Base-by-base conservation (phyloP, 2,797 vertebrate species). In the Anabacerthia variegaticeps region DNA sequence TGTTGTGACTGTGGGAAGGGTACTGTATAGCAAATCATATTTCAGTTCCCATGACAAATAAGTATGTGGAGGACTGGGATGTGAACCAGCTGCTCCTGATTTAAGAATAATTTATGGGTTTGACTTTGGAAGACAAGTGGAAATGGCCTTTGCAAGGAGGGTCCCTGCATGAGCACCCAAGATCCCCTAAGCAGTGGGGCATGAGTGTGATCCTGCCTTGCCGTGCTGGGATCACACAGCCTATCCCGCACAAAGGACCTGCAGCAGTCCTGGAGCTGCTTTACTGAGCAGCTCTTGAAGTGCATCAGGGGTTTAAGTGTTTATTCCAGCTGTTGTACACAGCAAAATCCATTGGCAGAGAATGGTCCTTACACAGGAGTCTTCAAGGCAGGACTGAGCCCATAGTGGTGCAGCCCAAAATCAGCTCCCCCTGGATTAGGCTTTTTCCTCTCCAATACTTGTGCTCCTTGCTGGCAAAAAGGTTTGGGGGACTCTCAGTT, bases 71-170 rank as follows among this genome's bases (percentile, higher is more conserved):
- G 59, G 72, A 75, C 32, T 37, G 51, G 66, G 82, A 89, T 69
- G 82, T 61, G 73, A 87, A 92, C 48, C 89, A 37, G 51, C 89
- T 95, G 89, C 88, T 93, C 82, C 89, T 75, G 82, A 61, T 93
- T 92, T 72, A 86, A 84, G 55, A 41, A 39, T 89, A 88, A 96
- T 95, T 91, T 93, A 89, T 81, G 85, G 41, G 2, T 65, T 93
- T 74, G 72, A 62, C 89, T 95, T 77, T 69, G 82, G 78, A 83
- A 93, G 91, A 59, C n/a, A 32, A 2, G 0, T n/a, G 52, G 75
- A 65, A 71, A 71, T 37, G 59, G 85, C 49, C 77, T 85, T 88
- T 6, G 8, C 56, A 37, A 52, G 61, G 74, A 76, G 10, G 14
- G 44, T 76, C 23, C 27, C 36, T 6, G 11, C 46, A 65, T 0